Conservation (phyloP, 2,888 invertebrate genomes). For the Cyrtodaria siliqua region DNA sequence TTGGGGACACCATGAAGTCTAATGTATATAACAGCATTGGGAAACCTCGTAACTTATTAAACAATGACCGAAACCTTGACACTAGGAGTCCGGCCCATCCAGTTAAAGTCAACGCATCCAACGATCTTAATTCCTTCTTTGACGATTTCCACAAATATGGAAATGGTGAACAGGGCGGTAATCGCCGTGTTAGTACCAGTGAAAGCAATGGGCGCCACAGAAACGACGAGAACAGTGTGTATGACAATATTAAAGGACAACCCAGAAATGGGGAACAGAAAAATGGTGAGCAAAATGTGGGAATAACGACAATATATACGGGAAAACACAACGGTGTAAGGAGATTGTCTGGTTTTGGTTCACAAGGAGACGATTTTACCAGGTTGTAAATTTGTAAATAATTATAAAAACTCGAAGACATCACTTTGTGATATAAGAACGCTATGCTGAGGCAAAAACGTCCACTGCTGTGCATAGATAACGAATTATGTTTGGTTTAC, state of each 20-base stretch:
- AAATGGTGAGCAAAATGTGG: slow-evolving; percentile 13
- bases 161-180: slow-evolving; percentile 11
- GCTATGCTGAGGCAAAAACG: too few relatives aligned
- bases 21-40: slow-evolving; percentile 60
- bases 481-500: too few relatives aligned
- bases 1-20: slow-evolving; percentile 60
- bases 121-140: slow-evolving; percentile 54
- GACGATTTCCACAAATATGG: slow-evolving; percentile 40
- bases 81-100: slow-evolving; percentile 17
- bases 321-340: slow-evolving; percentile 45
- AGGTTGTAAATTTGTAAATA: too few relatives aligned
- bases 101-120: slow-evolving; percentile 43
- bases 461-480: too few relatives aligned
- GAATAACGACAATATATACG: slow-evolving; percentile 51
- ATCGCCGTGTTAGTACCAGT: slow-evolving; percentile 24
- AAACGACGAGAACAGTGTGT: slow-evolving; percentile 4
- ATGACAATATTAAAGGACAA: too few relatives aligned
- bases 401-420: too few relatives aligned
- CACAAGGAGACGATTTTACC: slow-evolving; percentile 52
- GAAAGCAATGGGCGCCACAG: slow-evolving; percentile 19
- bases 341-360: slow-evolving; percentile 31
- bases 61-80: slow-evolving; percentile 45
- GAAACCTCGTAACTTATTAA: slow-evolving; percentile 38
- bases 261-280: slow-evolving; percentile 5
- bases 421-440: too few relatives aligned